A percentile compares a stretch with the other conserved stretches of the same genome.
These are phyloP conservation scores for Pluvialis apricaria DNA, from an alignment of 2,113 vertebrate species.

Conservation along the genomic window DNA sequence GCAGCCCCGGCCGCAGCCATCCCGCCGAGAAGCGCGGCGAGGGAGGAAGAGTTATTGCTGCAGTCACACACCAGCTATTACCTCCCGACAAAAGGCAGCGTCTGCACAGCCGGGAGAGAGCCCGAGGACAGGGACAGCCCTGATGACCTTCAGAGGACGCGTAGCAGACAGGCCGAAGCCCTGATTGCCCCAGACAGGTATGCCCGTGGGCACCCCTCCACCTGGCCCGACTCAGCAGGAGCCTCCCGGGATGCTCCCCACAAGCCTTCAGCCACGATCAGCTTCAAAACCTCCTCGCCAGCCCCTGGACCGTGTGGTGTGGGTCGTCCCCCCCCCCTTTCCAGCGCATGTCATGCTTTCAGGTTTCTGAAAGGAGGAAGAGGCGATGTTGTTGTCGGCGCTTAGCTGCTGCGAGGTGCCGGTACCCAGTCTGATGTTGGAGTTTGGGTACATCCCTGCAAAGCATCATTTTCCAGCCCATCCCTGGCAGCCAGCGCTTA, in stretches of 20 bases:
- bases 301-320: not conserved
- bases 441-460: not conserved
- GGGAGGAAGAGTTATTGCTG: constrained; percentile 28
- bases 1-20: not conserved
- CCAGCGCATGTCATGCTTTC: not conserved
- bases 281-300: not conserved
- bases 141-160: not conserved
- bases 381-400: not conserved
- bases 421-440: accelerated
- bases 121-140: constrained; percentile 6
- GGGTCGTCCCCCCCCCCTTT: too few relatives aligned
- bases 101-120: not conserved
- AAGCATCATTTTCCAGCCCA: not conserved
- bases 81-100: constrained; percentile 44
- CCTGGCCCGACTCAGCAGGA: not conserved
- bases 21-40: accelerated
- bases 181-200: constrained; percentile 34
- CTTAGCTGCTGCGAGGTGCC: not conserved
- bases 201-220: not conserved
- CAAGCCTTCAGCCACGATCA: constrained; percentile 19
- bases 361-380: not conserved
- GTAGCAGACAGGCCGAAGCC: not conserved
- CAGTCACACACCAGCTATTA: constrained; percentile 10
- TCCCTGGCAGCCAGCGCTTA: not conserved
- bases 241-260: not conserved